A percentile compares a stretch with the other conserved stretches of the same genome.
Evolutionary conservation across 2,113 vertebrate genomes (phyloP).

Genomic region (Silurus glanis): DNA sequence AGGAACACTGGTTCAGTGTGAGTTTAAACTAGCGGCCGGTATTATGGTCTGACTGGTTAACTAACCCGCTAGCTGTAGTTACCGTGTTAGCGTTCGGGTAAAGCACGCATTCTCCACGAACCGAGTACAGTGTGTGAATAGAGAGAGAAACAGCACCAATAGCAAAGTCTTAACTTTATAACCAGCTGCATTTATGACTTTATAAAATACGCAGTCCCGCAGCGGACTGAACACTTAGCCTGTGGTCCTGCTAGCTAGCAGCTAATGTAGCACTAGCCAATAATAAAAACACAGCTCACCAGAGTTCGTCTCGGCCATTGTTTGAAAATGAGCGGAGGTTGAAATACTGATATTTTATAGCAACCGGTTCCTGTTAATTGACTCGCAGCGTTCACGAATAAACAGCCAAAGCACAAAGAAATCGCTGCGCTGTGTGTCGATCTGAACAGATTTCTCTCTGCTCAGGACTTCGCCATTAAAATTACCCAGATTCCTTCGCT

Average conservation of each 20-base stretch:
- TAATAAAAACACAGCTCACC: constrained; percentile 37
- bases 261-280: background rate
- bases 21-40: background rate
- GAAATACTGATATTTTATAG: background rate
- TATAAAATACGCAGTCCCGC: too few relatives aligned
- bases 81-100: background rate
- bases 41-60: background rate
- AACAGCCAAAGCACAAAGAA: background rate
- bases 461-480: constrained; percentile 29
- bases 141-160: too few relatives aligned
- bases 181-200: background rate
- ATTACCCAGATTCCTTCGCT: constrained; percentile 5
- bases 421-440: background rate
- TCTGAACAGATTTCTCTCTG: background rate
- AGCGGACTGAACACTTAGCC: background rate
- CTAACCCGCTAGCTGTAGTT: background rate
- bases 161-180: background rate
- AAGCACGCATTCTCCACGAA: background rate
- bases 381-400: background rate
- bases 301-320: constrained; percentile 47
- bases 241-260: background rate
- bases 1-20: background rate
- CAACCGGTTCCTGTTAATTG: background rate
- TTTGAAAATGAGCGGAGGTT: background rate
- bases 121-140: too few relatives aligned